These are phyloP conservation scores for Aphis craccivora DNA, from an alignment of 1,140 invertebrate genomes.

Conservation along the genomic window DNA sequence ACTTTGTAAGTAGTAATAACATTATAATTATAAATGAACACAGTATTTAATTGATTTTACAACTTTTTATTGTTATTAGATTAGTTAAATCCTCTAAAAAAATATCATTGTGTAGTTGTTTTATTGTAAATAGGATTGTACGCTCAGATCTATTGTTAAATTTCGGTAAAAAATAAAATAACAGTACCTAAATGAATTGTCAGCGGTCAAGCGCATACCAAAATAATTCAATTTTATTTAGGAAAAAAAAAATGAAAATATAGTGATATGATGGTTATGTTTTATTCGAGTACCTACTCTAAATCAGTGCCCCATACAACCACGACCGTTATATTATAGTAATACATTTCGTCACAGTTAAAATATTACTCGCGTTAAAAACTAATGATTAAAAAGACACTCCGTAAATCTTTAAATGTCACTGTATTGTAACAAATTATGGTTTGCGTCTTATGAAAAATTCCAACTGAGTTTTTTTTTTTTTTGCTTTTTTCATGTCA, in stretches of 20 bases:
- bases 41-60: background rate
- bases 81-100: background rate
- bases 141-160: background rate
- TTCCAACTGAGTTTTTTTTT: background rate
- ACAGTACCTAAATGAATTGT: background rate
- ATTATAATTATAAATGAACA: background rate
- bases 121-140: background rate
- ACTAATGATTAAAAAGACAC: background rate
- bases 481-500: background rate
- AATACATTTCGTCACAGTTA: conserved; percentile 3
- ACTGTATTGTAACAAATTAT: background rate
- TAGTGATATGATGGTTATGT: background rate
- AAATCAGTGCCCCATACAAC: background rate
- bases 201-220: background rate
- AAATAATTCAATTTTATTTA: background rate
- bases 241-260: background rate
- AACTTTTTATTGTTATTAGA: background rate
- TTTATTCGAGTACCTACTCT: background rate
- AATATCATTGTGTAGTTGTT: background rate
- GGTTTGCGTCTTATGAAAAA: background rate
- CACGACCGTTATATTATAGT: background rate
- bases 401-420: background rate
- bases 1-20: background rate
- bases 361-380: background rate
- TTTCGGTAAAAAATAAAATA: background rate